Evolutionary conservation across 2,797 vertebrate species (phyloP).

Genomic region (Toxotes lorentzi): DNA sequence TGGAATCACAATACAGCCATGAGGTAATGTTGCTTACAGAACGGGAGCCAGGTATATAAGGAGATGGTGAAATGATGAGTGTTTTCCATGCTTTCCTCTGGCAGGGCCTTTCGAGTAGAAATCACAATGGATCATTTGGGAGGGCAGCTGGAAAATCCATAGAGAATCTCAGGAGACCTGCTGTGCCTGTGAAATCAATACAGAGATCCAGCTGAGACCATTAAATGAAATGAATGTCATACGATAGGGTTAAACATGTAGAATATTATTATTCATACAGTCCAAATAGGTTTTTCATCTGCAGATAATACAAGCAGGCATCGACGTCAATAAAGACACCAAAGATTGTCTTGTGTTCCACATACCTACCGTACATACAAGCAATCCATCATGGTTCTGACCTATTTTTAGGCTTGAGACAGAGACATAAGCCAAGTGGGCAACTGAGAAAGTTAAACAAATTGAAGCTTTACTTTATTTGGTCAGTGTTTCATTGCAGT

Average conservation of each 20-base stretch:
- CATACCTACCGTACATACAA: conserved; percentile 20
- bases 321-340: conserved; percentile 55
- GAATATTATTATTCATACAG: conserved; percentile 78
- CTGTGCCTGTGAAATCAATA: conserved; percentile 80
- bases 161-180: conserved; percentile 74
- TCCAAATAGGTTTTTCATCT: conserved; percentile 77
- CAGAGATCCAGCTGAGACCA: conserved; percentile 76
- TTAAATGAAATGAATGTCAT: conserved; percentile 79
- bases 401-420: conserved; percentile 6
- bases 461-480: conserved; percentile 12
- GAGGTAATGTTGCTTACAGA: conserved; percentile 65
- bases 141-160: conserved; percentile 84
- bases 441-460: background rate
- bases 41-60: conserved; percentile 72
- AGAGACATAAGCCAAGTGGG: background rate
- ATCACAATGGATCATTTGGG: conserved; percentile 79
- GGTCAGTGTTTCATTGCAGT: conserved; percentile 8
- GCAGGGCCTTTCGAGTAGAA: conserved; percentile 70
- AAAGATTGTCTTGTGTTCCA: conserved; percentile 47
- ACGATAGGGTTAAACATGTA: conserved; percentile 75
- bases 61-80: conserved; percentile 72
- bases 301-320: conserved; percentile 65
- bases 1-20: conserved; percentile 64
- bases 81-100: conserved; percentile 75
- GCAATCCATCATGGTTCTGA: conserved; percentile 39